Base-by-base conservation (phyloP, 2,888 invertebrate genomes). In the Fabriciana adippe region DNA sequence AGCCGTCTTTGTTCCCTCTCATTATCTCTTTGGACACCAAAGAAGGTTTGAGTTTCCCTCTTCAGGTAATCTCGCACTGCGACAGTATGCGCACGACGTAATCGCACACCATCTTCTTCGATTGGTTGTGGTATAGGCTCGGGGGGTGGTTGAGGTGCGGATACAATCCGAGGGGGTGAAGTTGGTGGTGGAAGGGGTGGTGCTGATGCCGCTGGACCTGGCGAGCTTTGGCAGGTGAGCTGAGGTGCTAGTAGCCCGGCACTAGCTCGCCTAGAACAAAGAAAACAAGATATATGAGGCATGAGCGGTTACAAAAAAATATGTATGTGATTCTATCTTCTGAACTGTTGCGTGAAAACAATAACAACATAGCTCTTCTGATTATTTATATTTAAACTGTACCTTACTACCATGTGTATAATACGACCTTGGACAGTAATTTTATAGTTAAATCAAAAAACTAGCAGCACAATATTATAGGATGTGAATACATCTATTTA, bases 31-130 rank as follows among this genome's bases (percentile, higher is more conserved):
- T 96, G 96, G 68, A 97, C 95, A 21, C 97, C 97, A 85, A 97
- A 97, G 89, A 97, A 97, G 76, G 95, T 96, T 67, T 96, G 96
- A 67, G 97, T 96, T 84, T 97, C 96, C 75, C 95, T 94, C 83
- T 95, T 96, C 81, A 97, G 94, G 86, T 95, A 96, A 81, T 95
- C 90, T 73, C 92, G 83, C 59, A 92, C 91, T n/a, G 87, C 90
- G 13, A 89, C 84, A 0, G 91, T 90, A 74, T 91, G 89, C 4
- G 79, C 87, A 64, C 90, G 79, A 64, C 92, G 86, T 75, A 92
- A 90, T 87, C 91, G 84, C 73, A 92, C 90, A 61, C 88, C 90
- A 73, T 89, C 89, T 82, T 93, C 89, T 68, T 88, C 88, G 68
- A 81, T 84, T 47, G 88, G 87, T 78, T 88, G 91, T 16, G 90